Base-by-base conservation (phyloP, 2,797 vertebrate species). In the Denticeps clupeoides region DNA sequence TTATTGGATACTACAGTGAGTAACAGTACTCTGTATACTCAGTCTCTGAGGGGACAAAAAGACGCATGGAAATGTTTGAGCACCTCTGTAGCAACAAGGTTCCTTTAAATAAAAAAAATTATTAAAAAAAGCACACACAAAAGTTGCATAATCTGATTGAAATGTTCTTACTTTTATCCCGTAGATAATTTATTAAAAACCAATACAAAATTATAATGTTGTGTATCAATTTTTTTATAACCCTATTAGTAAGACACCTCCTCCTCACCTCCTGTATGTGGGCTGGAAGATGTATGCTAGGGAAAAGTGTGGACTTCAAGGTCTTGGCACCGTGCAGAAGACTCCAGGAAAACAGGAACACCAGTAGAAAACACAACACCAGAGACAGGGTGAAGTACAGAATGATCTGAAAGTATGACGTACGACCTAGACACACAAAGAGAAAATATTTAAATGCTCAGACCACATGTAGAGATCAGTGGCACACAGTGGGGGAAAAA, bases 181-280 rank as follows among this genome's bases (percentile, higher is more conserved):
- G 3, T 13, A 1, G 3, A 2, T 13, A 32, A 2, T 2, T 9
- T 19, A 7, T 9, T 9, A 6, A 16, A 33, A 9, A 9, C 5
- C 23, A 9, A 1, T 7, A 8, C 13, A 23, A 32, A 46, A 51
- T 2, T 3, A 11, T 19, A 19, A 11, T 15, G 1, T 61, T n/a
- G n/a, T n/a, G n/a, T n/a, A n/a, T n/a, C n/a, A n/a, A n/a, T n/a
- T n/a, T n/a, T n/a, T n/a, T n/a, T n/a, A n/a, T n/a, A n/a, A n/a
- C n/a, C n/a, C n/a, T n/a, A n/a, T n/a, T n/a, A n/a, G n/a, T n/a
- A n/a, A n/a, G n/a, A n/a, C n/a, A n/a, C n/a, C n/a, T n/a, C n/a
- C n/a, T n/a, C n/a, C n/a, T n/a, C n/a, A 84, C 81, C 68, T 72
- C 49, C 11, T 66, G 59, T 12, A 83, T 49, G 55, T 55, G 62